phyloP scores from a whole-genome alignment of 2,888 invertebrate species.

The Sphaerophoria rueppellii region DNA sequence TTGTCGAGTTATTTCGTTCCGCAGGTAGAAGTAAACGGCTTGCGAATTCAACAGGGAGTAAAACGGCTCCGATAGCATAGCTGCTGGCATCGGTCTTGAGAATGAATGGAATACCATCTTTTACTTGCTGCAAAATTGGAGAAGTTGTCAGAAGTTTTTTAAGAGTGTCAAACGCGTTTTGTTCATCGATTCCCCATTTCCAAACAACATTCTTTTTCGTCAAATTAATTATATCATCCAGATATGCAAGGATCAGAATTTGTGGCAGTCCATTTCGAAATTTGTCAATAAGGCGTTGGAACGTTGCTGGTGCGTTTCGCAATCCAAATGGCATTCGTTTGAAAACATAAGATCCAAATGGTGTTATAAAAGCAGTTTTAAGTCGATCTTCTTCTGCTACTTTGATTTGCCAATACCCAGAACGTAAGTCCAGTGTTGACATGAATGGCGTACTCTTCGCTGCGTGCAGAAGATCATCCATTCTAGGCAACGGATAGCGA shows the following conservation, averaged over 20 bases:
- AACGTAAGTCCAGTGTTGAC: conserved; percentile 40
- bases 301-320: conserved; percentile 73
- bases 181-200: neutral
- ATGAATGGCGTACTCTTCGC: conserved; percentile 5
- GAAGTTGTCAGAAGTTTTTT: conserved; percentile 8
- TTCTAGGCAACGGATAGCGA: conserved; percentile 79
- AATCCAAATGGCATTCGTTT: conserved; percentile 40
- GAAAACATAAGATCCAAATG: conserved; percentile 20
- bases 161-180: neutral
- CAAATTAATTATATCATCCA: neutral
- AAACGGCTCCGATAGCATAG: no score
- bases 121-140: conserved; percentile 16
- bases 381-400: conserved; percentile 38
- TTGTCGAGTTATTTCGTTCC: no score
- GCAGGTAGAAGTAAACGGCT: no score
- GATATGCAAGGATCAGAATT: conserved; percentile 64
- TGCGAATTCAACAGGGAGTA: no score
- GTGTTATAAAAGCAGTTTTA: conserved; percentile 57
- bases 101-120: no score
- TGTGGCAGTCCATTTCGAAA: conserved; percentile 50
- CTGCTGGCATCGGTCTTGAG: no score
- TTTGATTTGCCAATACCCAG: conserved; percentile 65
- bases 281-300: conserved; percentile 77
- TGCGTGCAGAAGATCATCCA: conserved; percentile 77
- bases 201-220: no score